Evolutionary conservation across 2,797 vertebrate species (phyloP), one percentile per base, ranked within the genome.

Genomic region (Mormyrus proboscirostris): DNA sequence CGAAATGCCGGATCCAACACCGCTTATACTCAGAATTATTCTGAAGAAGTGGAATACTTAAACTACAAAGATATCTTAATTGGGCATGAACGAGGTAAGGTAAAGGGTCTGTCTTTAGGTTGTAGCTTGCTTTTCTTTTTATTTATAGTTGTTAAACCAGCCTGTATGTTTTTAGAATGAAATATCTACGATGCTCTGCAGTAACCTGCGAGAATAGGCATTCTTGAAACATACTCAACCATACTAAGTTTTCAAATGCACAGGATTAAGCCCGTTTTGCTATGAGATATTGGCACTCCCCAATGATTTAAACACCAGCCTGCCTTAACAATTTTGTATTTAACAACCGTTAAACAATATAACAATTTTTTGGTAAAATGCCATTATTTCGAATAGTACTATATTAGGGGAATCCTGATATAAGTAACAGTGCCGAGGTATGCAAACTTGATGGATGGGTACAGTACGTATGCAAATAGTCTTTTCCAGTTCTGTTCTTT

Each of bases 11-110:
- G 96, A 91, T 97, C 96, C 91, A 96, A 97, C 19, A 96, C 95
- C 88, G 95, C 96, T 53, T 92, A 93, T 3, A 95, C 92, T 0
- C 89, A 94, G 29, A 96, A 96, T 1, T 97, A 97, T 92, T 94
- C 94, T 0, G 95, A 96, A 88, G 94, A 97, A 93, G 96, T 94
- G 57, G 96, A 97, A 92, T 97, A 97, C 89, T 98, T 99, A 91
- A 99, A 97, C 93, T 92, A 97, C 87, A 98, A 98, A 91, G 95
- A 97, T 92, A 94, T 97, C 90, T 92, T 99, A 4, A 95, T 98
- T 88, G 94, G 95, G 47, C 96, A 97, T 84, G 96, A 97, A 9
- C 94, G 95, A 92, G 97, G 98, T 99, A 92, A 88, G 89, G 84
- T 19, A 53, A 14, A 55, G 12, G 22, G 12, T 53, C 12, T 76